These are phyloP conservation scores for Saccostrea cuccullata DNA, from an alignment of 1,140 invertebrate genomes.

Conservation along the genomic window DNA sequence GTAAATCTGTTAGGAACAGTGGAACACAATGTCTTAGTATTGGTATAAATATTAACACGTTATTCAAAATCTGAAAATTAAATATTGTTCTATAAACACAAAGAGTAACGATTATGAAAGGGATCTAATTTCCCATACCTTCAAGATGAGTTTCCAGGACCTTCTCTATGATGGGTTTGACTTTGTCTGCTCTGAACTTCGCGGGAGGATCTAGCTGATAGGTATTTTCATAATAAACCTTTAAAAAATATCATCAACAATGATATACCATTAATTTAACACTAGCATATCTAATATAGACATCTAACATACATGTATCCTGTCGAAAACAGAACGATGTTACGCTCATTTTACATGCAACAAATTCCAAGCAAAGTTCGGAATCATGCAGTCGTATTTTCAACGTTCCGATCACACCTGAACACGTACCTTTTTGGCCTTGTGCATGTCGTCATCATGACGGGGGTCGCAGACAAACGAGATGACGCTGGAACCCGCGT, in stretches of 20 bases:
- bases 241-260: slow-evolving; percentile 40
- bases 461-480: slow-evolving; percentile 55
- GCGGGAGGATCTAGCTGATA: slow-evolving; percentile 67
- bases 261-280: background rate
- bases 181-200: slow-evolving; percentile 64
- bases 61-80: no score
- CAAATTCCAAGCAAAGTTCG: no score
- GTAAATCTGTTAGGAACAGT: no score
- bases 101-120: background rate
- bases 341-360: no score
- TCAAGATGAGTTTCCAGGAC: slow-evolving; percentile 62
- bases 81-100: no score
- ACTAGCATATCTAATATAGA: no score
- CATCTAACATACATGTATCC: no score
- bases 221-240: slow-evolving; percentile 70
- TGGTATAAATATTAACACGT: no score
- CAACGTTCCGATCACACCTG: no score
- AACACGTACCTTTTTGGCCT: slow-evolving; percentile 44
- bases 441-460: slow-evolving; percentile 43
- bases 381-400: no score
- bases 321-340: no score
- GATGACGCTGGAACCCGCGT: slow-evolving; percentile 54
- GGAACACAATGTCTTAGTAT: no score
- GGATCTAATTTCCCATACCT: slow-evolving; percentile 55
- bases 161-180: slow-evolving; percentile 64